Evolutionary conservation across 2,113 vertebrate species (phyloP).

Genomic region (Poeciliopsis occidentalis): DNA sequence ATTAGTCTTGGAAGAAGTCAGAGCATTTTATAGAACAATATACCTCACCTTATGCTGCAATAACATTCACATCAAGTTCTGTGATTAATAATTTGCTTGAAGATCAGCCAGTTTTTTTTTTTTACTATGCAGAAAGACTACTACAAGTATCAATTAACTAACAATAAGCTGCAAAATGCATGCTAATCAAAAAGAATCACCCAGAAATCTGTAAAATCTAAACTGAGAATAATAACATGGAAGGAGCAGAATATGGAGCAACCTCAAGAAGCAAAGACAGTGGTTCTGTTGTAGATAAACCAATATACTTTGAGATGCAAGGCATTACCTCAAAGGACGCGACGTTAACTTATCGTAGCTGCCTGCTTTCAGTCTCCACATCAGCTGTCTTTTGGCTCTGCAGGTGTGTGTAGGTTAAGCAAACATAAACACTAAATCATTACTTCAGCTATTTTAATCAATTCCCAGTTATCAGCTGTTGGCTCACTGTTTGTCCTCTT

Average conservation of each 20-base stretch:
- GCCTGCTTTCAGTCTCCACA: slow-evolving; percentile 3
- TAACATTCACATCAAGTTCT: not conserved
- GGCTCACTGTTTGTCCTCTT: slow-evolving; percentile 15
- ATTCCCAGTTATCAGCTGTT: slow-evolving; percentile 24
- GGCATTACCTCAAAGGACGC: slow-evolving; percentile 7
- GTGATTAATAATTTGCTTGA: slow-evolving; percentile 36
- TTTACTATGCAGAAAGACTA: slow-evolving; percentile 23
- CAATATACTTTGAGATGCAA: slow-evolving; percentile 1
- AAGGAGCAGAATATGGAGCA: not conserved
- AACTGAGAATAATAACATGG: slow-evolving; percentile 2
- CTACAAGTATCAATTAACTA: slow-evolving; percentile 41
- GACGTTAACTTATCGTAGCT: not conserved
- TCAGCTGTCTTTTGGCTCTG: slow-evolving; percentile 10
- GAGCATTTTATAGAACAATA: not conserved
- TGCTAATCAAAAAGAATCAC: not conserved
- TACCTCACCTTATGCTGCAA: slow-evolving; percentile 5
- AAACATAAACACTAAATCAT: slow-evolving; percentile 26
- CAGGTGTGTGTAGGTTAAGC: slow-evolving; percentile 20
- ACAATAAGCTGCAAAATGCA: slow-evolving; percentile 24
- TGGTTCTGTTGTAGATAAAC: slow-evolving; percentile 24
- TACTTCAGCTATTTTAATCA: slow-evolving; percentile 24
- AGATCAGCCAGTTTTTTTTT: slow-evolving; percentile 25
- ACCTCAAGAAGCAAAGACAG: slow-evolving; percentile 16
- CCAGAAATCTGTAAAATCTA: slow-evolving; percentile 22
- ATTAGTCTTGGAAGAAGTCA: not conserved